Base-by-base conservation (phyloP, 2,797 vertebrate species). In the Micrastur ruficollis region DNA sequence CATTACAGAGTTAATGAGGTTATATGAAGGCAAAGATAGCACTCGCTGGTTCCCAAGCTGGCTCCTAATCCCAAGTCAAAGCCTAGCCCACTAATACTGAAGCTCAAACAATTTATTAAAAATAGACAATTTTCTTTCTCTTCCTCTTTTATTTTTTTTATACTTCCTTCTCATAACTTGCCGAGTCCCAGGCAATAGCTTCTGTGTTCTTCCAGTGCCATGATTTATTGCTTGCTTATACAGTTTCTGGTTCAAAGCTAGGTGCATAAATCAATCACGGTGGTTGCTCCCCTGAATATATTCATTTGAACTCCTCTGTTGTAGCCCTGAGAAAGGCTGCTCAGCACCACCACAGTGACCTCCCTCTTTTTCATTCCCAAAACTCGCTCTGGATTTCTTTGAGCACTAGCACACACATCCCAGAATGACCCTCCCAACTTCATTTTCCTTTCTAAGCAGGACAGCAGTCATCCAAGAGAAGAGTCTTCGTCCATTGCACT, bases 1-100 rank as follows among this genome's bases (percentile, higher is more conserved):
- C 89, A 95, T 97, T 96, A 97, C 12, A 18, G 92, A 95, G 95
- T 93, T 97, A 95, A 96, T 91, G 94, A 97, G 95, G 94, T 97
- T 95, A 91, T 65, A 46, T 12, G 82, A 90, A 96, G 78, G 92
- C 93, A 93, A 50, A 86, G 93, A 95, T 81, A 94, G 94, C 34
- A 19, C 89, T 90, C 20, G 0, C 67, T 83, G 75, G 83, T 96
- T 97, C 95, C 95, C 96, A 95, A 93, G 72, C 95, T 91, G 95
- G 73, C 65, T 96, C 67, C 85, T 95, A 94, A 95, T 95, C 95
- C 93, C 89, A 56, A 94, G 29, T 42, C 90, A 96, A 89, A 97
- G 53, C 95, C 81, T 9, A 13, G 50, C 46, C 70, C 1, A 3
- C 67, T 94, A 84, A 95, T 38, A 46, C 58, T 8, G 3, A 65